Conservation (phyloP, 2,888 invertebrate species). For the Xiphydria camelus region DNA sequence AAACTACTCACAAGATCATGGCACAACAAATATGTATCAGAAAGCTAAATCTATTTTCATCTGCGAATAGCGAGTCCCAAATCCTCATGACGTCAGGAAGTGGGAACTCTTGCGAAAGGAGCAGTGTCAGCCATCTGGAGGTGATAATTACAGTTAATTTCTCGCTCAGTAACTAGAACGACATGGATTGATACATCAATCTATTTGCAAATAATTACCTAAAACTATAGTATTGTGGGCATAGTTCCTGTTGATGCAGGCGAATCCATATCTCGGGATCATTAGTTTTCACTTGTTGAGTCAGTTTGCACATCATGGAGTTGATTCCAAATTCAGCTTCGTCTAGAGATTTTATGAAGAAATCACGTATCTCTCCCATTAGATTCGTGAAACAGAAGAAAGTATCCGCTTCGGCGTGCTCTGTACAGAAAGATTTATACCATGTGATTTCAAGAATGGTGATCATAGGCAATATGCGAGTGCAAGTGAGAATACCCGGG, state of each 20-base stretch:
- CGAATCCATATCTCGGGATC: constrained; percentile 79
- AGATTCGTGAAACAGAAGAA: constrained; percentile 98
- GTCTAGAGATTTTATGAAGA: constrained; percentile 94
- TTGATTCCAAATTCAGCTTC: constrained; percentile 91
- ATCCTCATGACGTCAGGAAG: constrained; percentile 95
- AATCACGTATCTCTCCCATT: constrained; percentile 97
- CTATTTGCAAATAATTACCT: constrained; percentile 60
- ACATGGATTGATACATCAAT: no score
- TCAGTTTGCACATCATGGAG: constrained; percentile 84
- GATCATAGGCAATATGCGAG: no score
- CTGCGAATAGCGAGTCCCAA: constrained; percentile 97
- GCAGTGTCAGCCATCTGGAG: constrained; percentile 89
- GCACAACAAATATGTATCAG: constrained; percentile 93
- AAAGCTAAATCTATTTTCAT: constrained; percentile 86
- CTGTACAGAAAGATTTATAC: constrained; percentile 59
- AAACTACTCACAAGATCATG: constrained; percentile 88
- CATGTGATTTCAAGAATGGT: no score
- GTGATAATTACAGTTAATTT: not conserved
- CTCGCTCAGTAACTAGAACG: constrained; percentile 1
- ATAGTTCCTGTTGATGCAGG: constrained; percentile 81
- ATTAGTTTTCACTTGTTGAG: constrained; percentile 73
- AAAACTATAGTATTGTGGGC: constrained; percentile 96
- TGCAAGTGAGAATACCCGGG: no score
- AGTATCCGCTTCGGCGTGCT: constrained; percentile 93
- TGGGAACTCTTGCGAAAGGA: constrained; percentile 96